Percentiles rank a stretch among this genome's conserved stretches.
phyloP scores from a whole-genome alignment of 2,797 vertebrate genomes.

The Miopithecus talapoin region DNA sequence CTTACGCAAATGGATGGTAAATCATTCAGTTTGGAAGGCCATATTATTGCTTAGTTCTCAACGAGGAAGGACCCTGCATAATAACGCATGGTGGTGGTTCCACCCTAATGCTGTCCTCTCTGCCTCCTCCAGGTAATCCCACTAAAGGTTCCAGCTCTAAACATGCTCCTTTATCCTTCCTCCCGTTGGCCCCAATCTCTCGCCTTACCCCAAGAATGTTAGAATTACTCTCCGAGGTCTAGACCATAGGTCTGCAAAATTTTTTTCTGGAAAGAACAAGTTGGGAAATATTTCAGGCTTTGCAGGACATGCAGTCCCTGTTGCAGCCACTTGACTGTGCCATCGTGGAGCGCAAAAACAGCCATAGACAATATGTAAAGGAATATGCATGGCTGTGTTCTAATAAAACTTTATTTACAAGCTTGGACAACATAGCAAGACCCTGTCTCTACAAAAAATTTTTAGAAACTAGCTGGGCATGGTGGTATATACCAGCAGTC shows the following conservation, averaged over 20 bases:
- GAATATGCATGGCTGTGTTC: not conserved
- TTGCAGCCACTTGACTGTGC: not conserved
- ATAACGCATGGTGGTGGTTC: not conserved
- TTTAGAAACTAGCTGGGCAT: not conserved
- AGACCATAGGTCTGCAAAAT: not conserved
- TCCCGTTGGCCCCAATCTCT: not conserved
- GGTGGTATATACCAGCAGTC: not conserved
- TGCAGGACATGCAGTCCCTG: not conserved
- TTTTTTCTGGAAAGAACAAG: not conserved
- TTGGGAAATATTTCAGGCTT: not conserved
- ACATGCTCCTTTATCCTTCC: not conserved
- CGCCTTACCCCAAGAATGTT: not conserved
- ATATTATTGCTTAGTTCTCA: not conserved
- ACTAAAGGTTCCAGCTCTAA: not conserved
- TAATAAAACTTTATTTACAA: not conserved
- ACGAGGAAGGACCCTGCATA: not conserved
- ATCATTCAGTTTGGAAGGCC: not conserved
- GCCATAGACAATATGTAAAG: not conserved
- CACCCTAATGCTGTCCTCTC: not conserved
- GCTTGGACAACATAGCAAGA: not conserved
- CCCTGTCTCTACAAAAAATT: not conserved
- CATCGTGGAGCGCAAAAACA: not conserved
- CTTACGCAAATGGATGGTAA: not conserved
- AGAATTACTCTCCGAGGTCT: not conserved
- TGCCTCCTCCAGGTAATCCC: not conserved